Evolutionary conservation across 2,113 vertebrate genomes (phyloP), one percentile per base, ranked within the genome.

Genomic region (Puffinus mauretanicus): DNA sequence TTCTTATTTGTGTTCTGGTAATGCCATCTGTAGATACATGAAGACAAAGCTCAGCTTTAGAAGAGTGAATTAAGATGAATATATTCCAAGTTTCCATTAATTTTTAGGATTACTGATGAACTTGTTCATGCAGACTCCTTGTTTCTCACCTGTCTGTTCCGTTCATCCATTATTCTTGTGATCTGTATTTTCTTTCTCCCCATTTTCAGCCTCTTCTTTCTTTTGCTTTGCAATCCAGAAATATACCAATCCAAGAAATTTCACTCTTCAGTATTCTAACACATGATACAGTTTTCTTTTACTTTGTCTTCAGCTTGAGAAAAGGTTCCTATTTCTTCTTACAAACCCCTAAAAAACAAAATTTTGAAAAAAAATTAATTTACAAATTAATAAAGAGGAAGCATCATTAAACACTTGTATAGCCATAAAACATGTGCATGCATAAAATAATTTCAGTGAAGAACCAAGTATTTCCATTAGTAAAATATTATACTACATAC

Each of bases 111-210:
- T 47, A 61, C 49, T 60, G 58, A 70, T 65, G 26, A 79, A 52
- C 11, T 69, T 36, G 3, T 32, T 94, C 76, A 80, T 3, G 17
- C 52, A 81, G 15, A 67, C 10, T 36, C 29, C n/a, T 70, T 17
- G 11, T 86, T 91, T 92, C 97, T 98, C 97, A 99, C 99, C 99
- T 99, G 99, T 76, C 99, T 98, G 98, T 99, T 99, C 98, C 99
- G 98, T 97, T 99, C 99, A 87, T 99, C 99, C 99, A 99, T 99
- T 98, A 99, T 99, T 98, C 99, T 98, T 47, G 99, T 99, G 98
- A 99, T 99, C 98, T 99, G 99, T 98, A 99, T 99, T 99, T 99
- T 99, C 98, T 99, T 99, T 94, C 99, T 98, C 98, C 99, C 99
- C 99, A 99, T 99, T 98, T 98, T 99, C 71, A 85, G 90, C 51